A percentile compares a stretch with the other conserved stretches of the same genome.
Evolutionary conservation across 2,888 invertebrate genomes (phyloP).

Genomic region (Drosophila fungiperda): DNA sequence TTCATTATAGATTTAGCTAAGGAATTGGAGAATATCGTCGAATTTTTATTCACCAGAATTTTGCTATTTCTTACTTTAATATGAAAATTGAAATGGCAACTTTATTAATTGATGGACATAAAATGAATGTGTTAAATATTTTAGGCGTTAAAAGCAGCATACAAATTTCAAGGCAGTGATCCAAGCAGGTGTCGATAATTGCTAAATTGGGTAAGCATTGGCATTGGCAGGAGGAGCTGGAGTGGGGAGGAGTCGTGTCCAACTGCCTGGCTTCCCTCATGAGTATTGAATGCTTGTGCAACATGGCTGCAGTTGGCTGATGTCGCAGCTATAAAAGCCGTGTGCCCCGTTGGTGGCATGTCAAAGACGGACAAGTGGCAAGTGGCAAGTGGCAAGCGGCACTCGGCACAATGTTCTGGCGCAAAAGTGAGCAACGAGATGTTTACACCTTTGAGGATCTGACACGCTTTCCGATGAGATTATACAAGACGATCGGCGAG

Average conservation of each 20-base stretch:
- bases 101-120: neutral
- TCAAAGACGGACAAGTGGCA: neutral
- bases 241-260: slow-evolving; percentile 5
- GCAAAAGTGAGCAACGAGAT: slow-evolving; percentile 32
- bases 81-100: neutral
- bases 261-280: slow-evolving; percentile 60
- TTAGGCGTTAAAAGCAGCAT: slow-evolving; percentile 15
- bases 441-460: slow-evolving; percentile 65
- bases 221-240: neutral
- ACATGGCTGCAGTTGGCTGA: neutral
- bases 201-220: slow-evolving; percentile 32
- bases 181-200: slow-evolving; percentile 64
- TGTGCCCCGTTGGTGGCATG: neutral
- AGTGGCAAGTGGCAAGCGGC: neutral
- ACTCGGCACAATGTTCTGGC: slow-evolving; percentile 43
- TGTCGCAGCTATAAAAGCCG: slow-evolving; percentile 35
- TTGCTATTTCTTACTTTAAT: neutral
- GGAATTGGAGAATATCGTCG: no score
- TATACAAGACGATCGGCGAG: slow-evolving; percentile 79
- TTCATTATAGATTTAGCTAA: no score
- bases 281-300: slow-evolving; percentile 50
- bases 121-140: neutral
- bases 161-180: slow-evolving; percentile 28
- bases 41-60: neutral
- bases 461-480: slow-evolving; percentile 66